These are phyloP conservation scores for Marisa cornuarietis DNA, from an alignment of 1,140 invertebrate species.

Conservation along the genomic window DNA sequence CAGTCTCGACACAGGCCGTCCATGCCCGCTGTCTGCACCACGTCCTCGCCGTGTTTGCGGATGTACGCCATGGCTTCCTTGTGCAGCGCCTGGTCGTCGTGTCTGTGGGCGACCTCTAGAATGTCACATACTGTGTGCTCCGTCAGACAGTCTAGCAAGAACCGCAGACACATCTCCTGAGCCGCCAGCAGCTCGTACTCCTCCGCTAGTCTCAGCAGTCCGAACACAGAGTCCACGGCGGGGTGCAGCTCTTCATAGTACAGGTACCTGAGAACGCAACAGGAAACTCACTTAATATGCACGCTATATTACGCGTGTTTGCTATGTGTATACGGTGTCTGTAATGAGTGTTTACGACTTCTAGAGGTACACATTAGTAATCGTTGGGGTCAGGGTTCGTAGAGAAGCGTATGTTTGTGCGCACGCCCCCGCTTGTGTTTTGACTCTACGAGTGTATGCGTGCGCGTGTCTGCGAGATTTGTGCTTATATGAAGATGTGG, in stretches of 20 bases:
- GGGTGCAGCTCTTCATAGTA: slow-evolving; percentile 33
- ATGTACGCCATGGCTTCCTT: slow-evolving; percentile 26
- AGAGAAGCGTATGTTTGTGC: too few relatives aligned
- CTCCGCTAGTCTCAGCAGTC: slow-evolving; percentile 25
- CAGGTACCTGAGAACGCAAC: slow-evolving; percentile 21
- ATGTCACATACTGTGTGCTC: slow-evolving; percentile 31
- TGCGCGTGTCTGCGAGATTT: too few relatives aligned
- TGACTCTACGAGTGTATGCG: too few relatives aligned
- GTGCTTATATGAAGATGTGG: too few relatives aligned
- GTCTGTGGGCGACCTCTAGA: slow-evolving; percentile 17
- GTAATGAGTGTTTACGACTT: neutral
- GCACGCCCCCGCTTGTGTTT: too few relatives aligned
- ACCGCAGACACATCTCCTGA: slow-evolving; percentile 14
- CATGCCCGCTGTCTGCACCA: slow-evolving; percentile 27
- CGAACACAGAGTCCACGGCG: slow-evolving; percentile 20
- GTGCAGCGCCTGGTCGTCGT: slow-evolving; percentile 26
- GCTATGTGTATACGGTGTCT: neutral
- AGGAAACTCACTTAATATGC: neutral
- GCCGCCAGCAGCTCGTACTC: slow-evolving; percentile 19
- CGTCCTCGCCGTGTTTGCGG: slow-evolving; percentile 24
- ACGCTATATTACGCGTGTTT: neutral
- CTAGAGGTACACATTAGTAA: neutral
- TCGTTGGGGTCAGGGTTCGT: neutral
- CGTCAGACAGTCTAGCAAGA: slow-evolving; percentile 24
- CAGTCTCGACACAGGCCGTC: slow-evolving; percentile 22